Conservation (phyloP, 2,113 vertebrate species). For the Ochotona curzoniae region DNA sequence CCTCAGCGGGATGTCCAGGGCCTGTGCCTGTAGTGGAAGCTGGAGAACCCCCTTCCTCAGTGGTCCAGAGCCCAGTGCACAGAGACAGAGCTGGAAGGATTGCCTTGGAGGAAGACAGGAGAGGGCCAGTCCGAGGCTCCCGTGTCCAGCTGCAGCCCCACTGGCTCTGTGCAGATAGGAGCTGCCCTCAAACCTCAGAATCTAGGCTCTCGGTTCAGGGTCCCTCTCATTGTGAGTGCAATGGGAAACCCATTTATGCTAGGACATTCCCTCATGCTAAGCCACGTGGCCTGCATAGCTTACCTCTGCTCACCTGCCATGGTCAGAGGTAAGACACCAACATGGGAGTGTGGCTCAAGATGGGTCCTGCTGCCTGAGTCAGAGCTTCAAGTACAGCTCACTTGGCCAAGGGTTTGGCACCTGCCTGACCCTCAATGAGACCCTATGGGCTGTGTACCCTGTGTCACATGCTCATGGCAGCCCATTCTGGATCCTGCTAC, state of each 20-base stretch:
- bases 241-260: not conserved
- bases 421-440: not conserved
- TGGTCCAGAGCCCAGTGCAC: not conserved
- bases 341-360: not conserved
- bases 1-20: not conserved
- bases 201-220: not conserved
- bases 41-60: not conserved
- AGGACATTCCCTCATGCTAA: slow-evolving; percentile 31
- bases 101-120: not conserved
- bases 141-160: not conserved
- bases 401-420: not conserved
- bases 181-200: not conserved
- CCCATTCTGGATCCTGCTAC: not conserved
- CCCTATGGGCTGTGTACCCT: not conserved
- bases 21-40: not conserved
- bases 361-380: not conserved
- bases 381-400: not conserved
- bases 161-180: not conserved
- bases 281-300: not conserved
- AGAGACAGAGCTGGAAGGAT: not conserved
- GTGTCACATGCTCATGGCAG: not conserved
- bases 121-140: no score
- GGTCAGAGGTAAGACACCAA: not conserved
- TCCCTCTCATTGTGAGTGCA: not conserved
- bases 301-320: not conserved